These are phyloP conservation scores for Hippoglossus stenolepis DNA, from an alignment of 2,113 vertebrate species.

Conservation along the genomic window DNA sequence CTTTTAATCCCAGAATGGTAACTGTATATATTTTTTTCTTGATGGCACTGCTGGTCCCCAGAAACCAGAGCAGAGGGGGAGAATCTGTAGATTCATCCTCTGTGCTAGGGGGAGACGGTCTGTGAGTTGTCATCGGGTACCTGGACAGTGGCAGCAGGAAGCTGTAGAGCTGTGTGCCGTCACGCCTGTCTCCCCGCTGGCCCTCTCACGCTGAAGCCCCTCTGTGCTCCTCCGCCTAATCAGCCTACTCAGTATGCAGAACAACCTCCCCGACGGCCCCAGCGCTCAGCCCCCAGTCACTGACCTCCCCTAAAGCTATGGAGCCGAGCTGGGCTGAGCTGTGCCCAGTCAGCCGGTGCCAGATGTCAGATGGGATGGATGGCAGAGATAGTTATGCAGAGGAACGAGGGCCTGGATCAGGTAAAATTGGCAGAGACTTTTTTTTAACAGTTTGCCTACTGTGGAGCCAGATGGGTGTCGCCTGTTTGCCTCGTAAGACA, in stretches of 20 bases:
- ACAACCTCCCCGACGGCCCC: constrained; percentile 67
- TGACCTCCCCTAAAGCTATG: constrained; percentile 79
- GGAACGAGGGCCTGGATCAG: constrained; percentile 59
- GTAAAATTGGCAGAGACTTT: constrained; percentile 54
- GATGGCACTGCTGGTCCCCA: neutral
- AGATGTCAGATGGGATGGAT: constrained; percentile 78
- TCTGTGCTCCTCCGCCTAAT: constrained; percentile 75
- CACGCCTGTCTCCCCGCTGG: constrained; percentile 69
- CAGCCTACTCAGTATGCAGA: constrained; percentile 78
- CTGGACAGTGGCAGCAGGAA: constrained; percentile 60
- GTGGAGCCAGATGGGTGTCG: constrained; percentile 39
- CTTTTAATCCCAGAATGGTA: neutral
- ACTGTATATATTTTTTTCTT: neutral
- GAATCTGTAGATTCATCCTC: constrained; percentile 15
- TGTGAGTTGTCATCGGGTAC: constrained; percentile 55
- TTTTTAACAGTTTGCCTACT: constrained; percentile 49
- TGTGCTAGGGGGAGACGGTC: constrained; percentile 21
- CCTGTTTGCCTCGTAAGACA: constrained; percentile 50
- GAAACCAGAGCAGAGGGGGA: neutral
- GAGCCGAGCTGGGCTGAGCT: constrained; percentile 65
- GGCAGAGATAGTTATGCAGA: constrained; percentile 70
- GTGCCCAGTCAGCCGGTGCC: constrained; percentile 75
- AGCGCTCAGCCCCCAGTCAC: constrained; percentile 63
- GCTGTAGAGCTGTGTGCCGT: constrained; percentile 57
- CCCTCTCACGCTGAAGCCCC: constrained; percentile 57